Percentiles rank a stretch among this genome's conserved stretches.
phyloP scores from a whole-genome alignment of 2,797 vertebrate genomes.

The Scomberomorus guttatus region DNA sequence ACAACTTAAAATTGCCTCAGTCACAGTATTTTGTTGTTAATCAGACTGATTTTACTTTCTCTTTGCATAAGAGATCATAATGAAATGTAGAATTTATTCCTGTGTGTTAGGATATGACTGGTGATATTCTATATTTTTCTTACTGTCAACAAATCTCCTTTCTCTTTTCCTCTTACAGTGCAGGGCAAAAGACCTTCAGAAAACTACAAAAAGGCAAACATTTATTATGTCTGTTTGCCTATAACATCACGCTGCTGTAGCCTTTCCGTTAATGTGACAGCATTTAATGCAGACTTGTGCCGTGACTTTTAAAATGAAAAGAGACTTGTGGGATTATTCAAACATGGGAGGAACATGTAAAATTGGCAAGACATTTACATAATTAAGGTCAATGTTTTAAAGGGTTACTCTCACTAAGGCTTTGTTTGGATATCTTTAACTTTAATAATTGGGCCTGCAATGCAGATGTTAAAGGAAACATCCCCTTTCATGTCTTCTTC shows the following conservation, averaged over 20 bases:
- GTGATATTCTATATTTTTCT: too few species aligned
- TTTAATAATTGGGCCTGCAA: neutral
- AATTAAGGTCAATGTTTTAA: neutral
- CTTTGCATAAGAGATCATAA: neutral
- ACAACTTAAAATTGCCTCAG: neutral
- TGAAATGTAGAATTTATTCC: neutral
- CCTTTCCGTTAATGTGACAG: too few species aligned
- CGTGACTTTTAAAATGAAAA: neutral
- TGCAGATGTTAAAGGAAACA: neutral
- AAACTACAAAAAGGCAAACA: too few species aligned
- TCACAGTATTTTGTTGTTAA: neutral
- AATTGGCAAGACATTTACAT: neutral
- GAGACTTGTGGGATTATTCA: neutral
- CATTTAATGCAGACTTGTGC: neutral
- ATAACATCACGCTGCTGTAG: neutral
- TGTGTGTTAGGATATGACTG: neutral
- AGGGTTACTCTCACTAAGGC: too few species aligned
- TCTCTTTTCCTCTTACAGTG: too few species aligned
- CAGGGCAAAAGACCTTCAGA: too few species aligned
- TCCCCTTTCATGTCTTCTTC: neutral
- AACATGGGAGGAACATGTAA: neutral
- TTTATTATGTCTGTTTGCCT: neutral
- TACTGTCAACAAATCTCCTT: too few species aligned
- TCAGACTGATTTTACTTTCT: neutral
- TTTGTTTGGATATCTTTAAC: too few species aligned